These are phyloP conservation scores for Temnothorax rugatulus DNA, from an alignment of 2,888 invertebrate genomes.

Conservation along the genomic window DNA sequence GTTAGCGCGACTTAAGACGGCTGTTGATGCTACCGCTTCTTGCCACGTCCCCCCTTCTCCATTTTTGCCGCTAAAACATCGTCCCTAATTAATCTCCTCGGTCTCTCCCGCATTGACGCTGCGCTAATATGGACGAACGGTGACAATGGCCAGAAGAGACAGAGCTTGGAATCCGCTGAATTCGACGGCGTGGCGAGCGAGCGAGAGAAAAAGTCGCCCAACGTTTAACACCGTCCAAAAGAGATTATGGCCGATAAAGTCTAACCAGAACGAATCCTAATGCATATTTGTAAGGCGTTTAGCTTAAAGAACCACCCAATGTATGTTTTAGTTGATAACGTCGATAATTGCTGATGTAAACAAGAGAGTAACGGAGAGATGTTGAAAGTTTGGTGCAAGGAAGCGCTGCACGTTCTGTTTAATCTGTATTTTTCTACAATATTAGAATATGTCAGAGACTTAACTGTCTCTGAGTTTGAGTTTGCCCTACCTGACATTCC, in stretches of 20 bases:
- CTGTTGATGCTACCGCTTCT: conserved; percentile 71
- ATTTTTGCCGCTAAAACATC: conserved; percentile 84
- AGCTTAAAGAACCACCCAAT: too few relatives aligned
- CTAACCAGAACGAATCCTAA: conserved; percentile 58
- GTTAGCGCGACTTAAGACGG: conserved; percentile 77
- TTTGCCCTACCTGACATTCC: too few relatives aligned
- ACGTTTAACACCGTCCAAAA: conserved; percentile 70
- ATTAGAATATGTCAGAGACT: too few relatives aligned
- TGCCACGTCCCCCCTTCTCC: conserved; percentile 63
- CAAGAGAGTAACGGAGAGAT: too few relatives aligned
- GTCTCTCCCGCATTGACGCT: conserved; percentile 62
- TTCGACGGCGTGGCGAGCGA: conserved; percentile 74
- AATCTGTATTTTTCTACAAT: too few relatives aligned
- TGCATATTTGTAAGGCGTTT: conserved; percentile 63
- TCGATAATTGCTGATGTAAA: too few relatives aligned
- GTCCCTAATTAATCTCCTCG: conserved; percentile 84
- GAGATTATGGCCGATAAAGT: conserved; percentile 44
- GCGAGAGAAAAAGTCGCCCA: conserved; percentile 68
- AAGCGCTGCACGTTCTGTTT: too few relatives aligned
- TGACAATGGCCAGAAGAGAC: conserved; percentile 70
- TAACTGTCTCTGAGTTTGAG: too few relatives aligned
- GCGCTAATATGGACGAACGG: conserved; percentile 71
- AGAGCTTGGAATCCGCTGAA: conserved; percentile 77
- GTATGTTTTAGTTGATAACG: too few relatives aligned
- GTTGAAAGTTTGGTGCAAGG: too few relatives aligned